These are phyloP conservation scores for Hypomecis atomaria DNA, from an alignment of 2,888 invertebrate genomes.

Conservation along the genomic window DNA sequence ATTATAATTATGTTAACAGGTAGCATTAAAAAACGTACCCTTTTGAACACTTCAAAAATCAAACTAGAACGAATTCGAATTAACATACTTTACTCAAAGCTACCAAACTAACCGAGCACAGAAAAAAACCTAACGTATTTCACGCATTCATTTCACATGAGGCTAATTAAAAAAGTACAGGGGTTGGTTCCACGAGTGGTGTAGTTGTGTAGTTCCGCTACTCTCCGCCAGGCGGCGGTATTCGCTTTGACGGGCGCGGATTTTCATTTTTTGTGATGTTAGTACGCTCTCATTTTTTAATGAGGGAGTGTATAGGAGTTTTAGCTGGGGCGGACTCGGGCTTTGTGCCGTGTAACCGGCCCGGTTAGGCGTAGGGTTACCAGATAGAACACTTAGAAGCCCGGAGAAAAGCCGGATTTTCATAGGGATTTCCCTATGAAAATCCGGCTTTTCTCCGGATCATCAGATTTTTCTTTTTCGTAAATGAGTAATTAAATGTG, in stretches of 20 bases:
- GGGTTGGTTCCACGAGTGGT: conserved; percentile 77
- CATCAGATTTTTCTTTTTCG: too few relatives aligned
- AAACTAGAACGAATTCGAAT: conserved; percentile 70
- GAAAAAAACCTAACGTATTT: conserved; percentile 76
- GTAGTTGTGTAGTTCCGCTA: conserved; percentile 82
- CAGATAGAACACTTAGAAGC: too few relatives aligned
- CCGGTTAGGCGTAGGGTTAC: conserved; percentile 43
- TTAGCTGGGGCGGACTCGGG: conserved; percentile 58
- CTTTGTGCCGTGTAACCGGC: conserved; percentile 63
- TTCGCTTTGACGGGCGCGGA: conserved; percentile 73
- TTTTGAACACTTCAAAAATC: conserved; percentile 69
- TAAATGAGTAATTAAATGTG: too few relatives aligned
- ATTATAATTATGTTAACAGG: conserved; percentile 49
- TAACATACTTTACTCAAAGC: conserved; percentile 83
- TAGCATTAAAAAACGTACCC: conserved; percentile 43
- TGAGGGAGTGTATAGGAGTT: conserved; percentile 79
- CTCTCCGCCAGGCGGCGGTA: conserved; percentile 79
- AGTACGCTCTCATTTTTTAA: conserved; percentile 80
- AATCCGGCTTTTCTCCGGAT: too few relatives aligned
- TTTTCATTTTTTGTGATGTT: conserved; percentile 65
- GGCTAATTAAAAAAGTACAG: conserved; percentile 84
- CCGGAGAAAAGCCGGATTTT: too few relatives aligned
- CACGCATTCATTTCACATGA: conserved; percentile 79
- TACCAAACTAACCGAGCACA: conserved; percentile 77
- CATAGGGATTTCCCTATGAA: too few relatives aligned